phyloP scores from a whole-genome alignment of 2,888 invertebrate genomes.

The Netelia melanura region DNA sequence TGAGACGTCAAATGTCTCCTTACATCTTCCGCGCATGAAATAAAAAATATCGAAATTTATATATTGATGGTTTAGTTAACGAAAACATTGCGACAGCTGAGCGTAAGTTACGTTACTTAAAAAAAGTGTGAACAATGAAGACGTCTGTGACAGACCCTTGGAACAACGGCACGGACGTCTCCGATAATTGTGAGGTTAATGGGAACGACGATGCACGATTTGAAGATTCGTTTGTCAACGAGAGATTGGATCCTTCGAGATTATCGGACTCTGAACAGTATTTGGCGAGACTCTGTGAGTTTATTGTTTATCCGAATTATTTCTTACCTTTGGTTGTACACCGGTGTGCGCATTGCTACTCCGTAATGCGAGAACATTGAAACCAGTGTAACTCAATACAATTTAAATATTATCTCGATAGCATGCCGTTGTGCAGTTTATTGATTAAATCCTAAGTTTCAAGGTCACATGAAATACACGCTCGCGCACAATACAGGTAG shows the following conservation, averaged over 20 bases:
- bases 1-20: conserved; percentile 41
- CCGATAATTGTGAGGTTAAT: conserved; percentile 44
- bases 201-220: conserved; percentile 69
- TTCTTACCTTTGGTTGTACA: neutral
- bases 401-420: too few relatives aligned
- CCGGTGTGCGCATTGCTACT: neutral
- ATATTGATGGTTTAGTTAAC: neutral
- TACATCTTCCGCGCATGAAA: conserved; percentile 20
- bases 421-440: neutral
- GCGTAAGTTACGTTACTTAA: neutral
- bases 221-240: conserved; percentile 79
- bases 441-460: neutral
- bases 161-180: conserved; percentile 62
- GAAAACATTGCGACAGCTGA: neutral
- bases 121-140: conserved; percentile 75
- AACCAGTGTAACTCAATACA: neutral
- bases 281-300: conserved; percentile 89
- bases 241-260: conserved; percentile 67
- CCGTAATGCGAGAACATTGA: neutral
- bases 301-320: conserved; percentile 1
- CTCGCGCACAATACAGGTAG: too few relatives aligned
- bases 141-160: conserved; percentile 79
- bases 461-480: too few relatives aligned
- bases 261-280: conserved; percentile 89
- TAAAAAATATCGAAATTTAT: conserved; percentile 4